Conservation (phyloP, 1,140 invertebrate species). For the Matsumurasca onukii region DNA sequence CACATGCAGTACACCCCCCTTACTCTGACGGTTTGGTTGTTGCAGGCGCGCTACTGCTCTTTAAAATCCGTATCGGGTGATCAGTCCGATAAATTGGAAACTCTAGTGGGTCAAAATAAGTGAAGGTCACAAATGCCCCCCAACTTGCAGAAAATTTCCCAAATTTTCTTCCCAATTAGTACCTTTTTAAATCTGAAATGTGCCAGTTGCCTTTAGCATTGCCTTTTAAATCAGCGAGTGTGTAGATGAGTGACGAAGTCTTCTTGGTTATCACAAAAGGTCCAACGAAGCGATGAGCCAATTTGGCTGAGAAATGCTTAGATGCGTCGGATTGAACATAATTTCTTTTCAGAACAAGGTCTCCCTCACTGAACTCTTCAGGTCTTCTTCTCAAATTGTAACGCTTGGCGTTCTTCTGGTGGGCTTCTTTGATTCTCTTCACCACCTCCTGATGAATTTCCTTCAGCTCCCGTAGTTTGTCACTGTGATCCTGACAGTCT, state of each 20-base stretch:
- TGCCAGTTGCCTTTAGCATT: neutral
- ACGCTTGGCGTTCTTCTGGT: neutral
- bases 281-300: neutral
- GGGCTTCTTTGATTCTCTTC: neutral
- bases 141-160: neutral
- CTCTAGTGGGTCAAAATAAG: too few relatives aligned
- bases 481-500: neutral
- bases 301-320: neutral
- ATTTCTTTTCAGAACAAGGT: neutral
- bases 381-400: neutral
- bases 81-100: too few relatives aligned
- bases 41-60: too few relatives aligned
- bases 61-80: too few relatives aligned
- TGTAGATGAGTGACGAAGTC: neutral
- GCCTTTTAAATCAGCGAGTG: neutral
- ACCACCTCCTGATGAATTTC: neutral
- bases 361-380: neutral
- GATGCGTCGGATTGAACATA: neutral
- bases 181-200: neutral
- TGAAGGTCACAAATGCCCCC: neutral
- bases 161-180: neutral
- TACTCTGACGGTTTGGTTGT: too few relatives aligned
- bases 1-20: too few relatives aligned
- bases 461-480: neutral
- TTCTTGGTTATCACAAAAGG: neutral